Percentiles rank a stretch among this genome's conserved stretches.
These are phyloP conservation scores for Eublepharis macularius DNA, from an alignment of 2,113 vertebrate species.

Conservation along the genomic window DNA sequence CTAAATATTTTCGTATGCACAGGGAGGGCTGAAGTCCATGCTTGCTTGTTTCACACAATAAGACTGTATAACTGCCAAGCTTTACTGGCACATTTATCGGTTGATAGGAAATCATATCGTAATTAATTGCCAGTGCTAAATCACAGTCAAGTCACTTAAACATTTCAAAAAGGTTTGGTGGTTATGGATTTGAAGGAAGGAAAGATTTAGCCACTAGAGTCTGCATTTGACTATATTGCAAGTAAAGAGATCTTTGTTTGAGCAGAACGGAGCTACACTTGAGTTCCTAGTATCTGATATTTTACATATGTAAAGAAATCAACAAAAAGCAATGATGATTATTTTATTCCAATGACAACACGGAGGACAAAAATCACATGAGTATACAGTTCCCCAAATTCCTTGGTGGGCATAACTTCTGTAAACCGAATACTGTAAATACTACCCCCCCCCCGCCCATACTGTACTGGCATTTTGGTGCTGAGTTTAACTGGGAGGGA, in stretches of 20 bases:
- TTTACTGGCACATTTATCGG: background rate
- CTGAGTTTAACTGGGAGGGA: background rate
- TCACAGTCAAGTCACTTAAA: background rate
- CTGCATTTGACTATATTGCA: background rate
- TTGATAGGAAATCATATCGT: background rate
- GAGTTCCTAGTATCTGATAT: fast-evolving
- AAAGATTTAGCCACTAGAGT: background rate
- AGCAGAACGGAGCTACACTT: background rate
- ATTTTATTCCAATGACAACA: background rate
- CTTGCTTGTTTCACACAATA: constrained; percentile 8
- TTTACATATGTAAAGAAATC: background rate
- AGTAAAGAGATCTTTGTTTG: background rate
- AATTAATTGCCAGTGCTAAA: background rate
- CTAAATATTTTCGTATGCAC: background rate
- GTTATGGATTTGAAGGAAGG: fast-evolving
- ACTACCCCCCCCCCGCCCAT: background rate
- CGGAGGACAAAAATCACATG: constrained; percentile 17
- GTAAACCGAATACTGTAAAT: background rate
- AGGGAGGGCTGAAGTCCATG: constrained; percentile 47
- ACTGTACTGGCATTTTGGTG: background rate
- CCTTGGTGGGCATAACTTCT: background rate
- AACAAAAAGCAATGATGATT: background rate
- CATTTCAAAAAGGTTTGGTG: background rate
- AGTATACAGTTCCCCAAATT: background rate
- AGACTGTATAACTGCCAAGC: constrained; percentile 46